Evolutionary conservation across 2,113 vertebrate species (phyloP).

Genomic region (Parus major): DNA sequence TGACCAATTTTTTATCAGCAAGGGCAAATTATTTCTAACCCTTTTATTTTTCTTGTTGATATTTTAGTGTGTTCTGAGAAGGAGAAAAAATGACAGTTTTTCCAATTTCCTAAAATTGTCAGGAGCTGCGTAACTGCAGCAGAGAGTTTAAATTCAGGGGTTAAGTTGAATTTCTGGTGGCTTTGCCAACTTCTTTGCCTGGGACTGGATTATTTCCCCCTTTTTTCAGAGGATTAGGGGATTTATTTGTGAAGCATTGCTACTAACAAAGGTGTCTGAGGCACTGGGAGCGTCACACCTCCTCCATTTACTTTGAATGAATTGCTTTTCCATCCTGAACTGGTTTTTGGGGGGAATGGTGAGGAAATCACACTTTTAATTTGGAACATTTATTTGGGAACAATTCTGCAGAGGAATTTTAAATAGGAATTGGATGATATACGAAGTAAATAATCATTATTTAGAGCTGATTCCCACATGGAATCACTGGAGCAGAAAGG

Average conservation of each 20-base stretch:
- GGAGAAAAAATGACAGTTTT: background rate
- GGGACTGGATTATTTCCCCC: background rate
- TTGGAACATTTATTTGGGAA: background rate
- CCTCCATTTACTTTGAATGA: background rate
- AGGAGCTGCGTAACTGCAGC: rapidly evolving
- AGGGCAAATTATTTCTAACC: background rate
- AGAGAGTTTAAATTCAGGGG: background rate
- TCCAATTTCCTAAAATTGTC: rapidly evolving
- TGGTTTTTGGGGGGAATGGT: rapidly evolving
- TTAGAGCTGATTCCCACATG: rapidly evolving
- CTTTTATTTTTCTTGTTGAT: background rate
- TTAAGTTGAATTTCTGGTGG: background rate
- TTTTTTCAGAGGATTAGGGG: slow-evolving; percentile 24
- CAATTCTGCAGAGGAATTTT: background rate
- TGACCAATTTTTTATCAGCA: background rate
- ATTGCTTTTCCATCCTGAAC: background rate
- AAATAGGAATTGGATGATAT: background rate
- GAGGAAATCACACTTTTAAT: background rate
- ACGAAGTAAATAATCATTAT: background rate
- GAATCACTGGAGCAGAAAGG: background rate
- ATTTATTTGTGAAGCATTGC: background rate
- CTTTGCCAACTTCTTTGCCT: background rate
- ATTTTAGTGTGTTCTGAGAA: background rate
- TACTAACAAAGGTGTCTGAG: background rate
- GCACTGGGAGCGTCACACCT: background rate